Evolutionary conservation across 2,113 vertebrate species (phyloP), one percentile per base, ranked within the genome.

Genomic region (Centropus bengalensis): DNA sequence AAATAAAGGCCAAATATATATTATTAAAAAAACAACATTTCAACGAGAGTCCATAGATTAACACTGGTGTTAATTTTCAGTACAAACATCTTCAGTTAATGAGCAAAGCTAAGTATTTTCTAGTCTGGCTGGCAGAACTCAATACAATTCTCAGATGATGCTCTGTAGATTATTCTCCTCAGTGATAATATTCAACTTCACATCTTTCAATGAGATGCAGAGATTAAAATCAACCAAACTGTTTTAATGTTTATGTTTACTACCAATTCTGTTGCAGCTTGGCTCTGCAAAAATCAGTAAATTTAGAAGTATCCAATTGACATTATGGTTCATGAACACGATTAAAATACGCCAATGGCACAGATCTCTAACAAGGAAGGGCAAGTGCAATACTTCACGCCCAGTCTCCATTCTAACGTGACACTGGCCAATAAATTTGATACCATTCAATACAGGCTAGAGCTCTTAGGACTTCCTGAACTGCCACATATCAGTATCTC

Each of bases 241-340:
- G 70, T 55, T 84, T 26, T 44, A 66, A 49, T 19, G 66, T 4
- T 4, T 12, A 4, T 51, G 12, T 33, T 77, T 58, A 74, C 38
- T 40, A 64, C 8, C 54, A 59, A 63, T 63, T 38, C 19, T 54
- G 30, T 2, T 60, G 51, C 71, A 64, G 42, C 3, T 55, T 76
- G 38, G 27, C 45, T 59, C 55, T 14, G 14, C 75, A 54, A 44
- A 64, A 64, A 24, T 22, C 77, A 49, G 10, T 38, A 89, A 36
- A 63, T 33, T 30, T 11, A 55, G 12, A 38, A 54, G 66, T 18
- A 74, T 58, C 10, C 38, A 27, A 12, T 5, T 74, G 71, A 28
- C 54, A 16, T 7, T 16, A 19, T 1, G 68, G n/a, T 26, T 20
- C 38, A 10, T 17, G 56, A 45, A 54, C 1, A 0, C 1, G 7